phyloP scores from a whole-genome alignment of 2,797 vertebrate species.

The Austrolebias charrua region DNA sequence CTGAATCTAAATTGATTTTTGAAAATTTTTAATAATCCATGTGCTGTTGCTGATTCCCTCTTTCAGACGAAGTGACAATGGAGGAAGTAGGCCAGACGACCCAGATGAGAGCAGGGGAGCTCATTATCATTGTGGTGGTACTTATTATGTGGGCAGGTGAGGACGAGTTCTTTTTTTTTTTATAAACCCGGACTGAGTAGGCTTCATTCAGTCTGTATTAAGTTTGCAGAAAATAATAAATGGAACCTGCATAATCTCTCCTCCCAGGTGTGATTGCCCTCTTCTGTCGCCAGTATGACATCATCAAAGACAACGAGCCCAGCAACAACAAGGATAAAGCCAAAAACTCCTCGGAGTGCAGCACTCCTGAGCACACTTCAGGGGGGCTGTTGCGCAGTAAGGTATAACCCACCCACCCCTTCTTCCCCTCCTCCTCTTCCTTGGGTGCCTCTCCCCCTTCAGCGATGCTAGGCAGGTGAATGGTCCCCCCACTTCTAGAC shows the following conservation, averaged over 20 bases:
- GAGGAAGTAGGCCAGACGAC: slow-evolving; percentile 88
- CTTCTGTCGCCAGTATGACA: slow-evolving; percentile 97
- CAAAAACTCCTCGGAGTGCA: slow-evolving; percentile 94
- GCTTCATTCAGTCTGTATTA: neutral
- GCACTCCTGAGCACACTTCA: slow-evolving; percentile 92
- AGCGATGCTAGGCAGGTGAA: slow-evolving; percentile 76
- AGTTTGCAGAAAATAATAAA: neutral
- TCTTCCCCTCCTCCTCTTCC: slow-evolving; percentile 43
- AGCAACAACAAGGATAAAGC: slow-evolving; percentile 98
- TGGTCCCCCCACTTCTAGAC: slow-evolving; percentile 56
- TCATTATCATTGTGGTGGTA: slow-evolving; percentile 95
- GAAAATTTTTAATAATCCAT: neutral
- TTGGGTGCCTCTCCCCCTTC: slow-evolving; percentile 58
- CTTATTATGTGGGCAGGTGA: slow-evolving; percentile 97
- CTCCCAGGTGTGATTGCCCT: slow-evolving; percentile 92
- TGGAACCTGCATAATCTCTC: neutral
- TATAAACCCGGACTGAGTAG: slow-evolving; percentile 8
- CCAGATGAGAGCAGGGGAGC: slow-evolving; percentile 90
- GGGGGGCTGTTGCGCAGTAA: slow-evolving; percentile 94
- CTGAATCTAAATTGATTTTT: neutral
- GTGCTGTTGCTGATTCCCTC: slow-evolving; percentile 15
- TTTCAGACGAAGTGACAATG: slow-evolving; percentile 93
- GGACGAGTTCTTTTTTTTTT: slow-evolving; percentile 21
- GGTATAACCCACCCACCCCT: slow-evolving; percentile 77
- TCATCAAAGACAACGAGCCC: slow-evolving; percentile 97